Evolutionary conservation across 1,140 invertebrate genomes (phyloP).

Genomic region (Drosophila pachea): DNA sequence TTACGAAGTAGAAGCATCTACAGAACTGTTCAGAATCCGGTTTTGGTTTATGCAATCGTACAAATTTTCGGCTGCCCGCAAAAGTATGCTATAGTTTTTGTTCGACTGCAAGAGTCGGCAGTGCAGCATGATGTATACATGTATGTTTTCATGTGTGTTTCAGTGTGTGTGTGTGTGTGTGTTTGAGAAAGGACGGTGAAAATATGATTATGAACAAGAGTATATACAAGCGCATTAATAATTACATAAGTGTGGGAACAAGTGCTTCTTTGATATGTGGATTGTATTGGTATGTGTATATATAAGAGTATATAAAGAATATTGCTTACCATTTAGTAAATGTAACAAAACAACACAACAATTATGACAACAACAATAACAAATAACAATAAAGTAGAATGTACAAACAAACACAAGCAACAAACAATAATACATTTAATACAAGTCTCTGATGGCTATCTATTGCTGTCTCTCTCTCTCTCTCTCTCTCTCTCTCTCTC

Average conservation of each 20-base stretch:
- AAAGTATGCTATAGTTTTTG: slow-evolving; percentile 41
- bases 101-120: slow-evolving; percentile 19
- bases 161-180: slow-evolving; percentile 11
- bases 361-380: slow-evolving; percentile 63
- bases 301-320: slow-evolving; percentile 55
- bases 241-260: slow-evolving; percentile 57
- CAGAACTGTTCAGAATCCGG: slow-evolving; percentile 3
- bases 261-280: slow-evolving; percentile 5
- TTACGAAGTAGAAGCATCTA: slow-evolving; percentile 41
- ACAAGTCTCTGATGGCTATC: slow-evolving; percentile 1
- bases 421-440: slow-evolving; percentile 14
- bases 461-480: not conserved
- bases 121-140: slow-evolving; percentile 49
- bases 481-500: too few relatives aligned
- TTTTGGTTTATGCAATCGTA: not conserved
- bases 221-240: slow-evolving; percentile 70
- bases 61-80: slow-evolving; percentile 34
- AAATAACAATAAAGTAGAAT: slow-evolving; percentile 43
- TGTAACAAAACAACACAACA: slow-evolving; percentile 70
- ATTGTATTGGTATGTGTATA: slow-evolving; percentile 14
- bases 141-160: slow-evolving; percentile 10
- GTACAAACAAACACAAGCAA: slow-evolving; percentile 35
- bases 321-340: slow-evolving; percentile 77
- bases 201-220: slow-evolving; percentile 32
- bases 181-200: slow-evolving; percentile 8